Evolutionary conservation across 1,140 invertebrate genomes (phyloP).

Genomic region (Carposina sasakii): DNA sequence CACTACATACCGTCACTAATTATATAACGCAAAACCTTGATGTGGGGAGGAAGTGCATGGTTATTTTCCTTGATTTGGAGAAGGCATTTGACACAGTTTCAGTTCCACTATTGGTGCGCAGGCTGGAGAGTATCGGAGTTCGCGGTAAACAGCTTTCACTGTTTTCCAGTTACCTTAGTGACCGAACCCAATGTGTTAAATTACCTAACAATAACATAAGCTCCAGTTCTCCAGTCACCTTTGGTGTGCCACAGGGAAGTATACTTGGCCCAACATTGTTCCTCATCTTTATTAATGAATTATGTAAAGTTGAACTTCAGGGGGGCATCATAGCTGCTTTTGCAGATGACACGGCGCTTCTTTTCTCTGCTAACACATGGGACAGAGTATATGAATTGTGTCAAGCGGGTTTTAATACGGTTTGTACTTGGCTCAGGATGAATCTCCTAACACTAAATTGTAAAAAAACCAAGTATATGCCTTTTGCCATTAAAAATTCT

Average conservation of each 20-base stretch:
- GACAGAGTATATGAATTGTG: neutral
- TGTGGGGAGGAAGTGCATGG: neutral
- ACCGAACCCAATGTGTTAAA: neutral
- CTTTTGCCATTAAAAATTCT: neutral
- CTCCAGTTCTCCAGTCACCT: neutral
- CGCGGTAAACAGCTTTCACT: neutral
- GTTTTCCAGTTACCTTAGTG: neutral
- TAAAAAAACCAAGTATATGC: neutral
- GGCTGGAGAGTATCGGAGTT: neutral
- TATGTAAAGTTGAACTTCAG: neutral
- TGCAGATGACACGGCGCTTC: neutral
- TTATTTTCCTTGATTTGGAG: conserved; percentile 7
- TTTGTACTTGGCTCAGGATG: neutral
- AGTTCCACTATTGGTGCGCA: neutral
- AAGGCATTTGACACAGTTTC: neutral
- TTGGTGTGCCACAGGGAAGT: conserved; percentile 8
- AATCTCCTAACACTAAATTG: neutral
- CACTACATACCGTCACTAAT: neutral
- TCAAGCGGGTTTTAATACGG: neutral
- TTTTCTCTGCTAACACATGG: neutral
- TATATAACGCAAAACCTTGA: neutral
- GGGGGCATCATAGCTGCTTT: neutral
- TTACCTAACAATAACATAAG: neutral
- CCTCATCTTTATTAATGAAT: neutral
- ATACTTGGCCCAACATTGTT: conserved; percentile 1